These are phyloP conservation scores for Amia ocellicauda DNA, from an alignment of 2,113 vertebrate species.

Conservation along the genomic window DNA sequence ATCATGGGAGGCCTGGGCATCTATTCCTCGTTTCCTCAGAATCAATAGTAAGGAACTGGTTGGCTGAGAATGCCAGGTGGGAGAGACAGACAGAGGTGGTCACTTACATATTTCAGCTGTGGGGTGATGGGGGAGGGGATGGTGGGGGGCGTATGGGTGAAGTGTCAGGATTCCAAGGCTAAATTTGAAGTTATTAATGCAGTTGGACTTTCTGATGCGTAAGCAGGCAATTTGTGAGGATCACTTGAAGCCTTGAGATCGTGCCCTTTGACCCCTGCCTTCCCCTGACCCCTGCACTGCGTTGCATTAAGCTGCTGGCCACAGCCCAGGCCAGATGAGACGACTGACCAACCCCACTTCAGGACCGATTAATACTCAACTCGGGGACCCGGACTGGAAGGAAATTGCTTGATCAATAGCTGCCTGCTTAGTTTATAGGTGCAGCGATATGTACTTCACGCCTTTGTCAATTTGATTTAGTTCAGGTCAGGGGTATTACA, in stretches of 20 bases:
- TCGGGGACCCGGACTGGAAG: constrained; percentile 40
- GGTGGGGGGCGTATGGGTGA: constrained; percentile 8
- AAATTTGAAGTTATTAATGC: constrained; percentile 48
- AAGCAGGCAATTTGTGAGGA: constrained; percentile 55
- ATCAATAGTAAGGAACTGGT: too few species aligned
- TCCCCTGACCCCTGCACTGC: constrained; percentile 45
- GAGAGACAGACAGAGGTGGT: too few species aligned
- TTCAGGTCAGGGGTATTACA: constrained; percentile 45
- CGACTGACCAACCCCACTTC: constrained; percentile 5
- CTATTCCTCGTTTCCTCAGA: too few species aligned
- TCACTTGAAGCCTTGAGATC: constrained; percentile 55
- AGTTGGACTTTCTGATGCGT: constrained; percentile 48
- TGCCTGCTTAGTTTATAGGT: constrained; percentile 68
- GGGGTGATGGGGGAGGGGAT: neutral
- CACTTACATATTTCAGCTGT: neutral
- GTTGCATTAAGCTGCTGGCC: constrained; percentile 60
- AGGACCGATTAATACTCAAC: constrained; percentile 51
- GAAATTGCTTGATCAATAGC: constrained; percentile 62
- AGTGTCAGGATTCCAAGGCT: constrained; percentile 20
- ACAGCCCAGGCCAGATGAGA: constrained; percentile 20
- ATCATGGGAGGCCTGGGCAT: too few species aligned
- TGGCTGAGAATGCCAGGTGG: too few species aligned
- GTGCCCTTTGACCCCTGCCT: constrained; percentile 53
- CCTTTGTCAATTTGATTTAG: constrained; percentile 59
- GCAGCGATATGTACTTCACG: constrained; percentile 42